A percentile compares a stretch with the other conserved stretches of the same genome.
Evolutionary conservation across 2,797 vertebrate species (phyloP).

Genomic region (Selene dorsalis): DNA sequence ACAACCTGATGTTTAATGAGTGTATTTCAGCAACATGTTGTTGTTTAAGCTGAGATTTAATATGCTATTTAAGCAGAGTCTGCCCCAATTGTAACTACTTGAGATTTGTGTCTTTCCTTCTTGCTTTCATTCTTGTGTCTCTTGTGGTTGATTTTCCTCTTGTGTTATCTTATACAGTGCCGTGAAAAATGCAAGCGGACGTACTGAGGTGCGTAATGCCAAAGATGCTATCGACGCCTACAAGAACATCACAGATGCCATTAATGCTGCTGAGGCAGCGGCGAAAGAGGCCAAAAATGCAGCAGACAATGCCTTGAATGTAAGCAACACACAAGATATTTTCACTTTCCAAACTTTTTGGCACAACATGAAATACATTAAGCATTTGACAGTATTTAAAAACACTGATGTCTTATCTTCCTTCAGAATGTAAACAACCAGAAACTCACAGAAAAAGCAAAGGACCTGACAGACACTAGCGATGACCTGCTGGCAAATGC

Average conservation of each 20-base stretch:
- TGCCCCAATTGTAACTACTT: neutral
- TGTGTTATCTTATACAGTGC: slow-evolving; percentile 77
- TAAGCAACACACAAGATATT: slow-evolving; percentile 71
- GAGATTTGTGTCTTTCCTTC: neutral
- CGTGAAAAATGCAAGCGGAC: slow-evolving; percentile 86
- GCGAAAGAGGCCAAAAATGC: slow-evolving; percentile 89
- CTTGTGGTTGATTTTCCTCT: slow-evolving; percentile 1
- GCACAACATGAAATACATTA: neutral
- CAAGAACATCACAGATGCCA: slow-evolving; percentile 91
- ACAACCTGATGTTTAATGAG: neutral
- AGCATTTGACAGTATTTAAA: neutral
- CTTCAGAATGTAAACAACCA: slow-evolving; percentile 88
- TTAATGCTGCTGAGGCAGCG: slow-evolving; percentile 90
- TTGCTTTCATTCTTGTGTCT: slow-evolving; percentile 1
- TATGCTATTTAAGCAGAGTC: neutral
- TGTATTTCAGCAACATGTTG: neutral
- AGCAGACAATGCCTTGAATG: slow-evolving; percentile 88
- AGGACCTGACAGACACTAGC: slow-evolving; percentile 83
- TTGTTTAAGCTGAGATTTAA: neutral
- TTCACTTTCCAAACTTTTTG: neutral
- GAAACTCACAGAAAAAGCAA: slow-evolving; percentile 86
- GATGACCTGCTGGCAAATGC: slow-evolving; percentile 81
- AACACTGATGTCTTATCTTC: neutral
- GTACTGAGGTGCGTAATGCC: slow-evolving; percentile 87
- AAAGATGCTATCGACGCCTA: slow-evolving; percentile 91